Conservation (phyloP, 2,888 invertebrate species). For the Helobdella robusta region DNA sequence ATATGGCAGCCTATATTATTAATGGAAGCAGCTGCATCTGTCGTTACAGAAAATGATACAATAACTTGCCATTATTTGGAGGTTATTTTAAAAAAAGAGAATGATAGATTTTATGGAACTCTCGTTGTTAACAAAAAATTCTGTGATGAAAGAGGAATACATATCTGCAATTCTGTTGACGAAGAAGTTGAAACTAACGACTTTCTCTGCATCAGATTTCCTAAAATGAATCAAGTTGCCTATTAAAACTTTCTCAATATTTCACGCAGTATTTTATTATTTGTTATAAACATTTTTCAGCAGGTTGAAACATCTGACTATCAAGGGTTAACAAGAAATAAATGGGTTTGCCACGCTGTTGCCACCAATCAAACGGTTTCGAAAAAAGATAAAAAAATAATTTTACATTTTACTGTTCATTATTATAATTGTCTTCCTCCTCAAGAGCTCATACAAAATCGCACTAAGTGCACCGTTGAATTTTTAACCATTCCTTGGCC, state of each 20-base stretch:
- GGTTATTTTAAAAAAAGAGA: constrained; percentile 28
- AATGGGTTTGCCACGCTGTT: constrained; percentile 26
- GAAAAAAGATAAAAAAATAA: constrained; percentile 27
- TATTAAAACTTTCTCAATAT: constrained; percentile 17
- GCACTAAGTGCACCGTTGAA: constrained; percentile 38
- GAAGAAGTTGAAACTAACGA: constrained; percentile 31
- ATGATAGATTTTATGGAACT: constrained; percentile 25
- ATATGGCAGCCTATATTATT: constrained; percentile 40
- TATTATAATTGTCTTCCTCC: constrained; percentile 40
- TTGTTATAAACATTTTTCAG: too few species aligned
- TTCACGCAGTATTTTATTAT: too few species aligned
- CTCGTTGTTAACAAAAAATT: constrained; percentile 37
- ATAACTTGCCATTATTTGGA: constrained; percentile 39
- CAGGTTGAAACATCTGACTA: too few species aligned
- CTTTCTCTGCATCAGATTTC: constrained; percentile 40
- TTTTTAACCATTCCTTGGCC: constrained; percentile 39
- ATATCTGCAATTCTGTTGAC: constrained; percentile 23
- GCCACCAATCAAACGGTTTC: neutral
- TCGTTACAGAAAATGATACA: constrained; percentile 37
- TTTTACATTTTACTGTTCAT: constrained; percentile 35
- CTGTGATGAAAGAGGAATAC: constrained; percentile 38
- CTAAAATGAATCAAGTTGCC: neutral
- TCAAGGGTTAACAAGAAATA: constrained; percentile 17
- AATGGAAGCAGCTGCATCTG: constrained; percentile 39
- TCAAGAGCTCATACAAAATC: constrained; percentile 30